A percentile compares a stretch with the other conserved stretches of the same genome.
Evolutionary conservation across 2,888 invertebrate genomes (phyloP).

Genomic region (Melanchra persicariae): DNA sequence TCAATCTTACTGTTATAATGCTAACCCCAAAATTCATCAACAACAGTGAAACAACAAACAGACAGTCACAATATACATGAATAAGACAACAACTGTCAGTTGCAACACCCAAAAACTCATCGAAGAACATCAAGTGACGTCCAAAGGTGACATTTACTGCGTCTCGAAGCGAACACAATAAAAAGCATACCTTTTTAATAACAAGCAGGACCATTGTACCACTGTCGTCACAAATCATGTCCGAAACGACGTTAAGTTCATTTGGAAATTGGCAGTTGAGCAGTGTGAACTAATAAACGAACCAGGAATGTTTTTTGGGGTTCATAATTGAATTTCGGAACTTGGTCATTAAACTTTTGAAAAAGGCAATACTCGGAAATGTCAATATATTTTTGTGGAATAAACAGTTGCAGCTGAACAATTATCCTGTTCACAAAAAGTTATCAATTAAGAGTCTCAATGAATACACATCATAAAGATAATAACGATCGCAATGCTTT

Average conservation of each 20-base stretch:
- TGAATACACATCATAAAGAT: not conserved
- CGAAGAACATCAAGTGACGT: slow-evolving; percentile 48
- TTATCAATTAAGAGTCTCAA: not conserved
- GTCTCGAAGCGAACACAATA: slow-evolving; percentile 49
- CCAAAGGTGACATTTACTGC: slow-evolving; percentile 65
- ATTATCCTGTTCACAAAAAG: slow-evolving; percentile 9
- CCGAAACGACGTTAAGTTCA: slow-evolving; percentile 53
- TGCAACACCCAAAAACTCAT: slow-evolving; percentile 60
- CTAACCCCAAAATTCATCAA: slow-evolving; percentile 1
- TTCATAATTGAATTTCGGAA: slow-evolving; percentile 29
- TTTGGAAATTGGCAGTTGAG: slow-evolving; percentile 55
- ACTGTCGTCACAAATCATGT: slow-evolving; percentile 65
- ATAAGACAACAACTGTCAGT: slow-evolving; percentile 62
- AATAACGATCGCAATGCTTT: not conserved
- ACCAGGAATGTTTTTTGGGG: slow-evolving; percentile 26
- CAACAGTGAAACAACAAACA: slow-evolving; percentile 24
- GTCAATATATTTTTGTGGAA: not conserved
- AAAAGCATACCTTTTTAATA: slow-evolving; percentile 66
- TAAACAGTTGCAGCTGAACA: not conserved
- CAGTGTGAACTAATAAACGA: slow-evolving; percentile 53
- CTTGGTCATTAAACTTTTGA: not conserved
- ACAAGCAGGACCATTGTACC: slow-evolving; percentile 63
- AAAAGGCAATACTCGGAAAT: not conserved
- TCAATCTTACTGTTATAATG: not conserved
- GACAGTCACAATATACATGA: slow-evolving; percentile 55